These are phyloP conservation scores for Pachymerium ferrugineum DNA, from an alignment of 2,888 invertebrate species.

Conservation along the genomic window DNA sequence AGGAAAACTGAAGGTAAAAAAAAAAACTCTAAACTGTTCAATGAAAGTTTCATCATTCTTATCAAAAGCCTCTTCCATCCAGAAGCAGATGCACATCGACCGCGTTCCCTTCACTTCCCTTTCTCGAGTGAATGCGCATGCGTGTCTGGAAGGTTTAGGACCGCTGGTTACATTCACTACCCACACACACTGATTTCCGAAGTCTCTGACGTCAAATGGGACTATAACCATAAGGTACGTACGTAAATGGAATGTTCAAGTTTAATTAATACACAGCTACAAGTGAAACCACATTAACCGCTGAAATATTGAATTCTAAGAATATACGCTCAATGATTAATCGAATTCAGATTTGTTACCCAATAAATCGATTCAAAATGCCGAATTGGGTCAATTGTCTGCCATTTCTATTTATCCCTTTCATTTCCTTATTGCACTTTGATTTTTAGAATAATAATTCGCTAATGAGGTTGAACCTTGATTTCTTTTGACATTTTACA, in stretches of 20 bases:
- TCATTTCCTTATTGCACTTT: no score
- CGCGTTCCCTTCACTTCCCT: not conserved
- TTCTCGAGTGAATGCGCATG: not conserved
- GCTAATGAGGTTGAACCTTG: no score
- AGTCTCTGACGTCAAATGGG: not conserved
- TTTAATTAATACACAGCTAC: no score
- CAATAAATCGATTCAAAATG: no score
- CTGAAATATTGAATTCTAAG: not conserved
- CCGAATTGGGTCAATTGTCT: no score
- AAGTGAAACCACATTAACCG: no score
- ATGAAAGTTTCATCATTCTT: not conserved
- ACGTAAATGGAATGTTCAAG: not conserved
- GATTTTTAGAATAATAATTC: no score
- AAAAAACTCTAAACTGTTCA: no score
- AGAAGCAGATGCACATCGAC: not conserved
- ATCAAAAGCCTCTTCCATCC: not conserved
- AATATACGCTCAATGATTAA: not conserved
- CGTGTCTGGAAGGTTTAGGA: not conserved
- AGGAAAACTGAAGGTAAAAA: no score
- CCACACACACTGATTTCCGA: not conserved
- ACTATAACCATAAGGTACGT: not conserved
- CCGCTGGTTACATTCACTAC: conserved; percentile 5
- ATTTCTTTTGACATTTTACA: no score
- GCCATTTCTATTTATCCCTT: no score
- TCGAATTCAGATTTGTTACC: no score